phyloP scores from a whole-genome alignment of 2,888 invertebrate species.

The Trichogramma dendrolimi region DNA sequence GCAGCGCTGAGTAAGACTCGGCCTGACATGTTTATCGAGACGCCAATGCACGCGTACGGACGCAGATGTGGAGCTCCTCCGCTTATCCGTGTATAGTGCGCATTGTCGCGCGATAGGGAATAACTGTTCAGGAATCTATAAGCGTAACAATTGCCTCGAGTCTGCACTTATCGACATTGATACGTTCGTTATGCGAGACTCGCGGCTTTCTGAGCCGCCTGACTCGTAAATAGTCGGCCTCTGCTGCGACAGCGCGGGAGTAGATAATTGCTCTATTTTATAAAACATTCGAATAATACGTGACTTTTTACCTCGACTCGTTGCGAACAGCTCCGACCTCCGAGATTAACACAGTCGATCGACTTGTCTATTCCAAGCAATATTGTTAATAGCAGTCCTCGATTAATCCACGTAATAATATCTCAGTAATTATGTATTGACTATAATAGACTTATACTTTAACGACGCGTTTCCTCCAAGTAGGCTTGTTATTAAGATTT shows the following conservation, averaged over 20 bases:
- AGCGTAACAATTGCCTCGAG: conserved; percentile 9
- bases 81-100: conserved; percentile 24
- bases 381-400: no score
- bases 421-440: no score
- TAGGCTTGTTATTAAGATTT: no score
- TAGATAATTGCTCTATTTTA: conserved; percentile 25
- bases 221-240: conserved; percentile 4
- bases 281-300: background rate
- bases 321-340: no score
- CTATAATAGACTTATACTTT: no score
- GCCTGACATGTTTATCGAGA: conserved; percentile 26
- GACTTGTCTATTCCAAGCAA: no score
- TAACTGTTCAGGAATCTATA: conserved; percentile 32
- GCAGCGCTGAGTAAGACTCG: conserved; percentile 26
- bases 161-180: background rate
- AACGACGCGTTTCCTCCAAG: no score
- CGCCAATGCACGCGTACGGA: conserved; percentile 14
- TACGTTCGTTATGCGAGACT: background rate
- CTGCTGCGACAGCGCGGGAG: background rate
- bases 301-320: no score
- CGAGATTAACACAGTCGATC: no score
- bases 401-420: no score
- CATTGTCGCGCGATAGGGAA: conserved; percentile 36
- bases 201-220: background rate
- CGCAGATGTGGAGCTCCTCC: conserved; percentile 31